Conservation (phyloP, 2,113 vertebrate species). For the Fulica atra region DNA sequence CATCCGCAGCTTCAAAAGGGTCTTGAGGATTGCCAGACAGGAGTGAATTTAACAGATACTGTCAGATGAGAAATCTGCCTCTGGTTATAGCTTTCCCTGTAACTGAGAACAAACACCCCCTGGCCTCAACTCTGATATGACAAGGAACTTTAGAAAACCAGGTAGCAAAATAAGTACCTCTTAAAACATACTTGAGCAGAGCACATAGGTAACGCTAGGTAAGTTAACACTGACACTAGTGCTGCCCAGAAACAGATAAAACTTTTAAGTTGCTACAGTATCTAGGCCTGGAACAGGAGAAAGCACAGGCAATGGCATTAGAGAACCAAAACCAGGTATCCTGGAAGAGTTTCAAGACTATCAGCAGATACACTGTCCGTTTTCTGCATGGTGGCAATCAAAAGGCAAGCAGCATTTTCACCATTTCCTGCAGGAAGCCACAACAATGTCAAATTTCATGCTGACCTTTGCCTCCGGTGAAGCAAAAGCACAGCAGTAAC, state of each 20-base stretch:
- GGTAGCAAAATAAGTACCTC: not conserved
- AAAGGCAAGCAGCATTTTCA: not conserved
- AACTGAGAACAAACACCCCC: not conserved
- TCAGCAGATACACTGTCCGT: not conserved
- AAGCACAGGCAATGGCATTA: not conserved
- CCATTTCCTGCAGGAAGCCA: conserved; percentile 5
- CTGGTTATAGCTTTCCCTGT: not conserved
- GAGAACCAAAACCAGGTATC: not conserved
- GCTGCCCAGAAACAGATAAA: not conserved
- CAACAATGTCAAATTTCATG: not conserved
- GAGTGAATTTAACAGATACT: not conserved
- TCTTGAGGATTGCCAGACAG: not conserved
- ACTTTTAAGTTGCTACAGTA: not conserved
- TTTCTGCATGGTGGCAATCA: not conserved
- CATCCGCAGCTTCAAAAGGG: not conserved
- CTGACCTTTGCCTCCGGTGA: not conserved
- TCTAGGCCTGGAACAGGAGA: not conserved
- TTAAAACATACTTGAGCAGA: not conserved
- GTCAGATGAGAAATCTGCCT: not conserved
- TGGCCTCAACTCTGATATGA: not conserved
- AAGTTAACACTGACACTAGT: not conserved
- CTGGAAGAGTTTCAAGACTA: not conserved
- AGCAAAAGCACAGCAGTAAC: not conserved
- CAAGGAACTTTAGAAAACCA: not conserved
- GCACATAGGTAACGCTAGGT: accelerated